phyloP scores from a whole-genome alignment of 2,113 vertebrate species.

The Oncorhynchus clarkii region DNA sequence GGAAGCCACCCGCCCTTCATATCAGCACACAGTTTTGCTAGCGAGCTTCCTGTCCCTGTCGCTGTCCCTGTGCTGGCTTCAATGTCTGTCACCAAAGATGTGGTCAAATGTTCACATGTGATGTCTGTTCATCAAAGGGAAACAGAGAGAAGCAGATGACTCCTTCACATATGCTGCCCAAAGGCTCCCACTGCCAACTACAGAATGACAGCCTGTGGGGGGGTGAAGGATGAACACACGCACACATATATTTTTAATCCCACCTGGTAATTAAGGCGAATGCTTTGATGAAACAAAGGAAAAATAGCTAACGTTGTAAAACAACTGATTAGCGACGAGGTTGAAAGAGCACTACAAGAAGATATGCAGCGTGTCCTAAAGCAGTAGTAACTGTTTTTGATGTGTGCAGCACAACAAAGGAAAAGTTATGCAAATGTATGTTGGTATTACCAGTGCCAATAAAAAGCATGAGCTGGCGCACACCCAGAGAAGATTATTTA shows the following conservation, averaged over 20 bases:
- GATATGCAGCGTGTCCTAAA: not conserved
- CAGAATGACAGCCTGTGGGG: conserved; percentile 33
- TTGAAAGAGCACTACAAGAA: not conserved
- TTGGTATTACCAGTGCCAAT: not conserved
- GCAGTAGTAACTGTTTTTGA: not conserved
- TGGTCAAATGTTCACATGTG: conserved; percentile 32
- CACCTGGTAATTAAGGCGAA: conserved; percentile 46
- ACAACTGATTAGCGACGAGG: not conserved
- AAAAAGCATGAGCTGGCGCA: too few relatives aligned
- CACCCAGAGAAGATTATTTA: too few relatives aligned
- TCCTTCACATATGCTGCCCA: conserved; percentile 52
- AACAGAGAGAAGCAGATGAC: conserved; percentile 46
- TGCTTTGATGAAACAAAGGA: conserved; percentile 38
- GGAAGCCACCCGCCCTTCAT: not conserved
- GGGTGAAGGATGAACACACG: conserved; percentile 31
- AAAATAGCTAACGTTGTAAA: conserved; percentile 26
- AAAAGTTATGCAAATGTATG: not conserved
- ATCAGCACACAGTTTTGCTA: not conserved
- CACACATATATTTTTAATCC: conserved; percentile 45
- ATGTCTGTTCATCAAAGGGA: conserved; percentile 42
- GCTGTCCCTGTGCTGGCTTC: conserved; percentile 1
- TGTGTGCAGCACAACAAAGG: not conserved
- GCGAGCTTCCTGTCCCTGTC: not conserved
- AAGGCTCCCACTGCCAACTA: conserved; percentile 41
- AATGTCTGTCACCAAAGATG: conserved; percentile 29